Evolutionary conservation across 2,888 invertebrate genomes (phyloP).

Genomic region (Lamellibrachia columna): DNA sequence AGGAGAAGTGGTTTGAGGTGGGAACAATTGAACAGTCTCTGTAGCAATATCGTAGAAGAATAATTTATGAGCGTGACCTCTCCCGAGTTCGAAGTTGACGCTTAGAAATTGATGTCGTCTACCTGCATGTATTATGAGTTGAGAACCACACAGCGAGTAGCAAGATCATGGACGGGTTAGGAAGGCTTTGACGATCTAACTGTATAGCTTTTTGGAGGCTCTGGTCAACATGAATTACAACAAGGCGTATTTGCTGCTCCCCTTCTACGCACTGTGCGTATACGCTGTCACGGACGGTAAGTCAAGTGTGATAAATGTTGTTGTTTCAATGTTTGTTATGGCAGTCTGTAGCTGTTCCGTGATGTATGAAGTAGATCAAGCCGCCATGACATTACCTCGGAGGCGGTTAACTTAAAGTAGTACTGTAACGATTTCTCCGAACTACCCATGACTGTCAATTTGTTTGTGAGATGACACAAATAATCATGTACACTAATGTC

Average conservation of each 20-base stretch:
- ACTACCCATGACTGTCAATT: background rate
- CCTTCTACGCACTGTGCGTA: background rate
- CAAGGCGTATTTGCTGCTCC: background rate
- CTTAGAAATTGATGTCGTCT: slow-evolving; percentile 3
- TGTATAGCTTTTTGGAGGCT: background rate
- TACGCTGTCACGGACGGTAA: background rate
- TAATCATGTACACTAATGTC: background rate
- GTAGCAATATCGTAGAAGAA: background rate
- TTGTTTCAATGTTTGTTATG: background rate
- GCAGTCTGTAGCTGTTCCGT: background rate
- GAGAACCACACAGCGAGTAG: slow-evolving; percentile 10
- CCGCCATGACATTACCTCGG: background rate
- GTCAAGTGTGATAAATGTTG: background rate
- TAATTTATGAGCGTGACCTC: slow-evolving; percentile 16
- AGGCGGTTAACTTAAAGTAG: background rate
- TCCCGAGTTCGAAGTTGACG: background rate
- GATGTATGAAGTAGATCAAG: background rate
- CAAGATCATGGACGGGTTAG: background rate
- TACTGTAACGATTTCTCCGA: background rate
- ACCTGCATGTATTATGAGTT: background rate
- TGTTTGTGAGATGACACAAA: background rate
- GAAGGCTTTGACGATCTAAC: background rate
- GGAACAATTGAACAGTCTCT: background rate
- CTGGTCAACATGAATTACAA: background rate
- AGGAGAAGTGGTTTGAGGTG: background rate